Evolutionary conservation across 1,140 invertebrate species (phyloP), one percentile per base, ranked within the genome.

Genomic region (Sitobion miscanthi): DNA sequence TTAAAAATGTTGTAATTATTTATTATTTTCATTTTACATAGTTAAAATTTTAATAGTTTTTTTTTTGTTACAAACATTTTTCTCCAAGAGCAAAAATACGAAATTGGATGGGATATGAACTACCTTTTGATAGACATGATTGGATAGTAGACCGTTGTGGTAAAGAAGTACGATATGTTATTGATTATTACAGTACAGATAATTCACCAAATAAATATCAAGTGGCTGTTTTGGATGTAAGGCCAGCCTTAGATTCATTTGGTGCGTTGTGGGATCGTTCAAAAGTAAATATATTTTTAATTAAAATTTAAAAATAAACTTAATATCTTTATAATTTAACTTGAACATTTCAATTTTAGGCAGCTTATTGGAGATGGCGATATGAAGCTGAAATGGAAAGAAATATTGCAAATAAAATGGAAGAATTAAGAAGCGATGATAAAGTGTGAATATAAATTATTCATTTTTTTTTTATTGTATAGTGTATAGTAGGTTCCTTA

Each of bases 141-240:
- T 99, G 99, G 99, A 98, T 99, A 94, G 97, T 99, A 7, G 99
- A 99, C 95, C 96, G 99, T 94, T 99, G 99, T 96, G 99, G 99
- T 2, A 98, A 99, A 95, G 97, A 99, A 94, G 98, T 99, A 0
- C 96, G 98, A 94, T 99, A 99, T 95, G 96, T 99, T 52, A 99
- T 99, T 95, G 99, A 99, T 95, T 99, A 99, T 95, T 99, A 99
- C 95, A 98, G 99, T 95, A 98, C 98, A 89, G 99, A 98, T 7
- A 94, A 96, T 85, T 96, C 99, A 4, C 97, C 99, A 95, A 96
- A 97, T 92, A 96, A 97, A 45, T 95, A 96, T 57, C 96, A 98
- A 94, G 99, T 99, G 96, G 98, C 99, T 0, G 94, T 99, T 47
- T 96, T 99, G 11, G 99, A 99, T 96, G 99, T 99, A 0, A 97